phyloP scores from a whole-genome alignment of 2,113 vertebrate genomes.

The Pontoporia blainvillei region DNA sequence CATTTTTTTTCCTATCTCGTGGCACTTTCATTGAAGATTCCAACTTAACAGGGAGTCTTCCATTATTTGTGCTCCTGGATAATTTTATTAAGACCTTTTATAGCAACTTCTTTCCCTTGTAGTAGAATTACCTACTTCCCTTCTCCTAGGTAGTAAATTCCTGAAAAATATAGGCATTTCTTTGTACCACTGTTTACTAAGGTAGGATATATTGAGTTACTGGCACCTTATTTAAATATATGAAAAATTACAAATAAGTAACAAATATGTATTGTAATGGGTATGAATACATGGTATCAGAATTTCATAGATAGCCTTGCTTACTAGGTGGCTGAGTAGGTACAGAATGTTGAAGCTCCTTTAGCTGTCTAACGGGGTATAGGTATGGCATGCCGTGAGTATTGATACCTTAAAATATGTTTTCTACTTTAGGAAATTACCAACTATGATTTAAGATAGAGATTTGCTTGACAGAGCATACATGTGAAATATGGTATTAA shows the following conservation, averaged over 20 bases:
- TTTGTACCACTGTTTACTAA: background rate
- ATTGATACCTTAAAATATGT: too few relatives aligned
- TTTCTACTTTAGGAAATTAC: background rate
- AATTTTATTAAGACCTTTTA: too few relatives aligned
- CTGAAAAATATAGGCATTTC: background rate
- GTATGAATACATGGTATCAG: rapidly evolving
- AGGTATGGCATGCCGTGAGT: background rate
- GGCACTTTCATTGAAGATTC: background rate
- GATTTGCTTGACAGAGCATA: background rate
- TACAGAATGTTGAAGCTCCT: background rate
- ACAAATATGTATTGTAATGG: too few relatives aligned
- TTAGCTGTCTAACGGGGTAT: rapidly evolving
- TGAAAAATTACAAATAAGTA: background rate
- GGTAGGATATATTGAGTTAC: background rate
- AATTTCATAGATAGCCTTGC: rapidly evolving
- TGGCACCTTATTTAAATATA: too few relatives aligned
- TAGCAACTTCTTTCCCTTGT: background rate
- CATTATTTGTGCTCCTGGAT: background rate
- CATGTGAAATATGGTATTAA: rapidly evolving
- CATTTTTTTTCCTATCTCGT: too few relatives aligned
- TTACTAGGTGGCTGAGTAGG: rapidly evolving
- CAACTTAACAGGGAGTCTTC: too few relatives aligned
- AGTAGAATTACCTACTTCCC: too few relatives aligned
- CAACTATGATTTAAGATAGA: background rate
- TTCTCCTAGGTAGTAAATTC: background rate